Evolutionary conservation across 2,888 invertebrate species (phyloP).

Genomic region (Polydrusus cervinus): DNA sequence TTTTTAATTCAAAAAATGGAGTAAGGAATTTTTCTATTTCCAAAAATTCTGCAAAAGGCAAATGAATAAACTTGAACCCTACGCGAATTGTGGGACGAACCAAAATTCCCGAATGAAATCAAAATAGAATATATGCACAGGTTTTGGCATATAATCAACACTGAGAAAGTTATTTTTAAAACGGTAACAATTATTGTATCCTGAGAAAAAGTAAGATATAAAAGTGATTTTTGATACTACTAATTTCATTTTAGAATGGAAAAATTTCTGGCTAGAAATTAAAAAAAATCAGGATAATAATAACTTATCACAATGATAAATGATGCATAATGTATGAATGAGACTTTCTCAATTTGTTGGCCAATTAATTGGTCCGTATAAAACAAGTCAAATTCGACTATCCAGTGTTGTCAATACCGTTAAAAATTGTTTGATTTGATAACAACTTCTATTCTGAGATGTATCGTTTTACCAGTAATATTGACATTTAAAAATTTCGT

Average conservation of each 20-base stretch:
- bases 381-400: no score
- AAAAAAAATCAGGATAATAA: no score
- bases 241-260: not conserved
- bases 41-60: not conserved
- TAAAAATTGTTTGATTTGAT: no score
- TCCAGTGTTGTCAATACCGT: no score
- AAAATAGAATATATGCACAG: conserved; percentile 46
- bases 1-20: no score
- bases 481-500: no score
- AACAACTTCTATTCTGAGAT: no score
- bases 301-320: not conserved
- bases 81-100: conserved; percentile 3
- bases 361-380: no score
- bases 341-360: not conserved
- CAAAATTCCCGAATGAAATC: conserved; percentile 7
- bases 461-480: no score
- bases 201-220: conserved; percentile 11
- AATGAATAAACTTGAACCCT: conserved; percentile 26
- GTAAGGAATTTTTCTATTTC: no score
- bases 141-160: conserved; percentile 51
- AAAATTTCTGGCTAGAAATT: no score
- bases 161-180: conserved; percentile 31
- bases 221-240: conserved; percentile 8
- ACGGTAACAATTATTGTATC: conserved; percentile 37
- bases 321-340: not conserved